A percentile compares a stretch with the other conserved stretches of the same genome.
Evolutionary conservation across 2,797 vertebrate genomes (phyloP).

Genomic region (Rhynchotus rufescens): DNA sequence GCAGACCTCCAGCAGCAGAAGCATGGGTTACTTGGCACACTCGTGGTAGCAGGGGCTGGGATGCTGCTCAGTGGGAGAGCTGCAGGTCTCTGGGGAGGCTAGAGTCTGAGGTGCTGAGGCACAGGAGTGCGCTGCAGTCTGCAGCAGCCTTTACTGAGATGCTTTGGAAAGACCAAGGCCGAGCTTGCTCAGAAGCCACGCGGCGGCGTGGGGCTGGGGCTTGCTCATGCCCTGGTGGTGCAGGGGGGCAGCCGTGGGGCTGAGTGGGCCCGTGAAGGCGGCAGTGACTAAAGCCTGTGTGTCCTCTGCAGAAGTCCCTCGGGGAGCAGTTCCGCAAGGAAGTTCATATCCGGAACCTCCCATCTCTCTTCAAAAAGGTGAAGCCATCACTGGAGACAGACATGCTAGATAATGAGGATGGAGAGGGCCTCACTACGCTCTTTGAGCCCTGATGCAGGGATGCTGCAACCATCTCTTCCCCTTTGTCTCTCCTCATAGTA

Average conservation of each 20-base stretch:
- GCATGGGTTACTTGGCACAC: neutral
- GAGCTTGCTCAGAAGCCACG: neutral
- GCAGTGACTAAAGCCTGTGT: conserved; percentile 1
- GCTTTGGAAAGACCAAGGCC: neutral
- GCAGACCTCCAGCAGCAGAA: neutral
- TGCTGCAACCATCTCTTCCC: conserved; percentile 58
- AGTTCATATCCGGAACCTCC: conserved; percentile 97
- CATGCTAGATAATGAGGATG: conserved; percentile 75
- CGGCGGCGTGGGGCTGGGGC: accelerated
- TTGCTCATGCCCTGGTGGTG: neutral
- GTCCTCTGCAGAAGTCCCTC: conserved; percentile 89
- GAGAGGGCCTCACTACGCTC: conserved; percentile 75
- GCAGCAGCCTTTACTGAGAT: neutral
- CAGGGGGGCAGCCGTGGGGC: neutral
- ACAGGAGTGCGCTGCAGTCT: neutral
- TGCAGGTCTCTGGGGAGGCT: neutral
- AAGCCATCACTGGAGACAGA: conserved; percentile 84
- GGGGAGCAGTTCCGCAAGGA: conserved; percentile 98
- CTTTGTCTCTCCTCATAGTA: conserved; percentile 74
- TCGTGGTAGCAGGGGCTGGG: accelerated
- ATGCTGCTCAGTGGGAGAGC: neutral
- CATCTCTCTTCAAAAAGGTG: conserved; percentile 93
- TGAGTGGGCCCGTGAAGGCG: neutral
- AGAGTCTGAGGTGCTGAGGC: neutral
- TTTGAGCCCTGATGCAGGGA: conserved; percentile 81